Base-by-base conservation (phyloP, 2,797 vertebrate genomes). In the Ispidina picta region DNA sequence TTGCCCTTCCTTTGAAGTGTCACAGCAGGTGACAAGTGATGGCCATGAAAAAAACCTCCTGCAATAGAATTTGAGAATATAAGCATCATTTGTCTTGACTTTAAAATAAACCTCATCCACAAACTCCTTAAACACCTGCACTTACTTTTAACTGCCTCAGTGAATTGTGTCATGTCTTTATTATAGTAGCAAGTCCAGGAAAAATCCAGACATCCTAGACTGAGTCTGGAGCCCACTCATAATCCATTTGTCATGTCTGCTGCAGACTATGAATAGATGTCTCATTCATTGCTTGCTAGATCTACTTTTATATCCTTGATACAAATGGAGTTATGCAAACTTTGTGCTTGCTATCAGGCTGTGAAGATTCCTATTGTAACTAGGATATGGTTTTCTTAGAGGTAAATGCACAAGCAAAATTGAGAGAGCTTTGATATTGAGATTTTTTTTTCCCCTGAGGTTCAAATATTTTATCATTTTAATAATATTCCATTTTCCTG, bases 391-490 rank as follows among this genome's bases (percentile, higher is more conserved):
- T 58, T 90, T 81, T 52, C 88, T 88, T 66, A 89, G 71, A 91
- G 82, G 83, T 72, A 93, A 92, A 83, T 70, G 70, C 8, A 89
- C 73, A 82, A 56, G 48, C 70, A 91, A 86, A 95, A 81, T 41
- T 81, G 59, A 59, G 87, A 58, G 33, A 51, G 88, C 88, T 94
- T 93, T 91, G 83, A 89, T 91, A 82, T 77, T 76, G 77, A 83
- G 83, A 78, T 76, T 82, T 76, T 44, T 68, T 17, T 25, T 1
- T 1, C 78, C 85, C 89, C 41, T 1, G 63, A 91, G 90, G 86
- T 86, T 95, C 49, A 52, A 92, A 64, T 86, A 82, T 86, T 96
- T 93, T 60, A 90, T 94, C 29, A 60, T 94, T 88, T 94, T 64
- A 91, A 88, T 86, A 91, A 83, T 48, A 93, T 52, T 89, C 56